Evolutionary conservation across 2,113 vertebrate species (phyloP).

Genomic region (Camelus bactrianus): DNA sequence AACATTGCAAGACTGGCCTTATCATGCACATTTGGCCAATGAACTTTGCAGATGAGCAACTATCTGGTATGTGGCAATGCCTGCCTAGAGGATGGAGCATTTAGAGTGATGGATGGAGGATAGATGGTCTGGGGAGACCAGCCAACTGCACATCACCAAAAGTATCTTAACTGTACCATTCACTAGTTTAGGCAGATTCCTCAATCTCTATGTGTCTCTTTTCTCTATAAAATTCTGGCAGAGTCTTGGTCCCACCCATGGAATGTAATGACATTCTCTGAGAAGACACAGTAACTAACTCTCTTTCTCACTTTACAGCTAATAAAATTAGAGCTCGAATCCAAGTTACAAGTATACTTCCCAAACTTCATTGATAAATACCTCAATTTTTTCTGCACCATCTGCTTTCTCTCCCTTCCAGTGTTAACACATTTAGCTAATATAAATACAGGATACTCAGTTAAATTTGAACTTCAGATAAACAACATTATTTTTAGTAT

Average conservation of each 20-base stretch:
- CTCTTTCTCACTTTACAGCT: neutral
- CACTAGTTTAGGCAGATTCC: neutral
- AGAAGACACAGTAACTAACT: neutral
- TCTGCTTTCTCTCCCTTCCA: neutral
- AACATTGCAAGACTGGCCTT: neutral
- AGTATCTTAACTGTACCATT: neutral
- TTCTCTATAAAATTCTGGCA: conserved; percentile 11
- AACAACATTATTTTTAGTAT: neutral
- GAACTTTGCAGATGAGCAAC: neutral
- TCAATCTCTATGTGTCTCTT: neutral
- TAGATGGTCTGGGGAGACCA: neutral
- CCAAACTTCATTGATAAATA: neutral
- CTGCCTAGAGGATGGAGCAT: neutral
- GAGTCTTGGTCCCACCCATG: neutral
- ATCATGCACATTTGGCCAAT: neutral
- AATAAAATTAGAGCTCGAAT: neutral
- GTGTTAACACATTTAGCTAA: neutral
- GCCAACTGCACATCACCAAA: neutral
- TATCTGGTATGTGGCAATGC: neutral
- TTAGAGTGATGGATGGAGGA: neutral
- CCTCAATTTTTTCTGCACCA: neutral
- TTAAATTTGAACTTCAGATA: neutral
- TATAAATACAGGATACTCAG: neutral
- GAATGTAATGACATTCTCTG: neutral
- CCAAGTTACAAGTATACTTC: neutral